phyloP scores from a whole-genome alignment of 2,888 invertebrate genomes.

The Heliconius ismenius region DNA sequence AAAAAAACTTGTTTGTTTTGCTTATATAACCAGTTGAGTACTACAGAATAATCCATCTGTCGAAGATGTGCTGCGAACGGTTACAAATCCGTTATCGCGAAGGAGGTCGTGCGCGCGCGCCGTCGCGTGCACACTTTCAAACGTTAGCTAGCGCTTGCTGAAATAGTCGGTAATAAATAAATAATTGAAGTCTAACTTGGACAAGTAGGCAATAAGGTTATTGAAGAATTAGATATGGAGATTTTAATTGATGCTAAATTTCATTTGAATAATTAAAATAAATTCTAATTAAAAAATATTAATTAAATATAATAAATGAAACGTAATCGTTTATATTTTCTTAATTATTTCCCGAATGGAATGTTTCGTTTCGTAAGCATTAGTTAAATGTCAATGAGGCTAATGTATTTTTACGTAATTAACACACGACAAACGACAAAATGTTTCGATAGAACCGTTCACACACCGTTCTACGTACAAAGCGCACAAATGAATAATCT shows the following conservation, averaged over 20 bases:
- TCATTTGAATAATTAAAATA: neutral
- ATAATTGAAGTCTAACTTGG: conserved; percentile 39
- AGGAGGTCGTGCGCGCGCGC: conserved; percentile 65
- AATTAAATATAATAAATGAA: neutral
- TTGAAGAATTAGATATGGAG: conserved; percentile 47
- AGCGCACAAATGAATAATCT: conserved; percentile 74
- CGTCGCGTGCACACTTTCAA: conserved; percentile 71
- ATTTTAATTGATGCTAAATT: conserved; percentile 12
- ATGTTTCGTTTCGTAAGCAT: neutral
- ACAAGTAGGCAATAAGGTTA: conserved; percentile 41
- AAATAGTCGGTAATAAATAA: conserved; percentile 51
- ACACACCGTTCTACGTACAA: conserved; percentile 54
- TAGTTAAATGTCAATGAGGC: neutral
- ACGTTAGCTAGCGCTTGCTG: conserved; percentile 54
- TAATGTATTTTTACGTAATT: conserved; percentile 4
- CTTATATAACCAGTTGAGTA: conserved; percentile 53
- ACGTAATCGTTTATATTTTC: neutral
- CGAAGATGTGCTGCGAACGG: conserved; percentile 51
- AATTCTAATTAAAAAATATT: neutral
- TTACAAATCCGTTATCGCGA: conserved; percentile 65
- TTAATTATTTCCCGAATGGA: neutral
- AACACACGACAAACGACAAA: neutral
- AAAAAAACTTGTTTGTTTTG: conserved; percentile 42
- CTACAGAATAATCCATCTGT: conserved; percentile 49
- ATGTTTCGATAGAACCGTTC: conserved; percentile 26